These are phyloP conservation scores for Atta texana DNA, from an alignment of 1,140 invertebrate genomes.

Conservation along the genomic window DNA sequence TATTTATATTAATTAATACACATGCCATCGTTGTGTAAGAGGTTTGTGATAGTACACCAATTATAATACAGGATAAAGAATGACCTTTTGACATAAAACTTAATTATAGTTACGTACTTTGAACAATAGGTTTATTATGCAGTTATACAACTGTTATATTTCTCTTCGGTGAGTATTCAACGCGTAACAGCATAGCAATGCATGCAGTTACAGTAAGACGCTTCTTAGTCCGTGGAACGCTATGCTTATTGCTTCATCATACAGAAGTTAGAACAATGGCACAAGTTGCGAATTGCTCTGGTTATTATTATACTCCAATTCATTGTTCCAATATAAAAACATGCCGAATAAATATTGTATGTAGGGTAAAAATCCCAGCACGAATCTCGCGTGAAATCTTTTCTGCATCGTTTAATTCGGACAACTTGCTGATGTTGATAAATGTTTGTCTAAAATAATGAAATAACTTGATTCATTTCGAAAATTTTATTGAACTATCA, in stretches of 20 bases:
- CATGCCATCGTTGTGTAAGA: neutral
- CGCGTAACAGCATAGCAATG: constrained; percentile 60
- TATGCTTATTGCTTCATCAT: constrained; percentile 60
- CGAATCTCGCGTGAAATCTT: neutral
- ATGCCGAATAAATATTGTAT: neutral
- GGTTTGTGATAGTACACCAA: constrained; percentile 13
- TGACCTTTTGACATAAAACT: constrained; percentile 32
- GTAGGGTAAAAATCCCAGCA: neutral
- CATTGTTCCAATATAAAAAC: constrained; percentile 35
- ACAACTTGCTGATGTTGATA: neutral
- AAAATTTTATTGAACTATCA: neutral
- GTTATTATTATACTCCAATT: constrained; percentile 51
- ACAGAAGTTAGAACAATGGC: constrained; percentile 68
- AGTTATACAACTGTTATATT: constrained; percentile 63
- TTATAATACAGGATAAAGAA: constrained; percentile 4
- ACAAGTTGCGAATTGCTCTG: constrained; percentile 34
- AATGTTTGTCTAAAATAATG: neutral
- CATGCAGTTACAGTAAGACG: constrained; percentile 61
- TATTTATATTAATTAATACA: constrained; percentile 11
- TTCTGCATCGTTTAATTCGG: neutral
- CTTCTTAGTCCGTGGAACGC: constrained; percentile 61
- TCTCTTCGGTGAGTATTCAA: constrained; percentile 68
- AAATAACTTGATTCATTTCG: neutral
- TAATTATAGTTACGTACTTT: constrained; percentile 72
- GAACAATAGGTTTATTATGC: constrained; percentile 74